These are phyloP conservation scores for Maniola jurtina DNA, from an alignment of 1,140 invertebrate genomes.

Conservation along the genomic window DNA sequence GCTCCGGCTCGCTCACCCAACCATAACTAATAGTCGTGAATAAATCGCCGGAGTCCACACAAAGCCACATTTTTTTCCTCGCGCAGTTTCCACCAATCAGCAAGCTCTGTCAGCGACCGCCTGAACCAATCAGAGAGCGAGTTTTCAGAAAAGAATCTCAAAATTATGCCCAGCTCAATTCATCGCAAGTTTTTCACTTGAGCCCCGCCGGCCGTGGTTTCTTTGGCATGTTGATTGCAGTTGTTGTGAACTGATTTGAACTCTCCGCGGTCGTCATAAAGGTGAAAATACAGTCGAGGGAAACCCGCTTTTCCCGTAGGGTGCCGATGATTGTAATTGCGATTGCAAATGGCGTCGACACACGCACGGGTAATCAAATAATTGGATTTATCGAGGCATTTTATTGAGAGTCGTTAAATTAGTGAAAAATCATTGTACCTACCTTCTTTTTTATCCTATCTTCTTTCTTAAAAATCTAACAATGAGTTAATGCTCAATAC, in stretches of 20 bases:
- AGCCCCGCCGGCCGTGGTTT: constrained; percentile 51
- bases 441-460: too few species aligned
- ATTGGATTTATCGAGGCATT: not conserved
- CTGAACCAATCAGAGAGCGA: constrained; percentile 48
- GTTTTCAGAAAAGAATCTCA: constrained; percentile 59
- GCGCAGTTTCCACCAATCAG: constrained; percentile 53
- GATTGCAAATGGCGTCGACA: constrained; percentile 70
- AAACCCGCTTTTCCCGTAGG: constrained; percentile 34
- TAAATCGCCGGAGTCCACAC: constrained; percentile 56
- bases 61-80: constrained; percentile 58
- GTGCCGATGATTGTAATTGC: constrained; percentile 57
- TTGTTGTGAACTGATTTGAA: constrained; percentile 32
- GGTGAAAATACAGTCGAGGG: constrained; percentile 2
- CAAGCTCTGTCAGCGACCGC: constrained; percentile 22
- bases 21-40: constrained; percentile 75
- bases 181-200: constrained; percentile 52
- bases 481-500: too few species aligned
- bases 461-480: too few species aligned
- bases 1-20: constrained; percentile 49
- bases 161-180: constrained; percentile 58
- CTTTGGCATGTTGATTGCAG: constrained; percentile 32
- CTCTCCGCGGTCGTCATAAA: constrained; percentile 30
- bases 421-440: not conserved
- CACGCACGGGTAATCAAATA: constrained; percentile 58
- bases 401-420: not conserved